Conservation (phyloP, 1,140 invertebrate genomes). For the Frieseomelitta varia region DNA sequence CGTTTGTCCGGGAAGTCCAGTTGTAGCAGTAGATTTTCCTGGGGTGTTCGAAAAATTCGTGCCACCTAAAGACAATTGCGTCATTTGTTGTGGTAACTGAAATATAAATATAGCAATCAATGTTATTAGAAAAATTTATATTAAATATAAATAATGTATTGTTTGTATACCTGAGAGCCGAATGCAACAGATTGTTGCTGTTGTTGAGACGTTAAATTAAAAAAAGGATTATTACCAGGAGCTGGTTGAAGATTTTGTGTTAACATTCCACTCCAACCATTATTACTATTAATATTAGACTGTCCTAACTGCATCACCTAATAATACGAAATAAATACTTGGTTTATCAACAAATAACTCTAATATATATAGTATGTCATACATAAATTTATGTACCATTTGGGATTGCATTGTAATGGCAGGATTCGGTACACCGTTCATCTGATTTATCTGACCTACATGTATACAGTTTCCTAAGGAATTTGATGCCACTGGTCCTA, state of each 20-base stretch:
- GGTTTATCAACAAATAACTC: constrained; percentile 17
- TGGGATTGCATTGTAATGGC: constrained; percentile 73
- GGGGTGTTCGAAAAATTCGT: constrained; percentile 65
- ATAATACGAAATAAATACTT: not conserved
- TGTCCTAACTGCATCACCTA: constrained; percentile 78
- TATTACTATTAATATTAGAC: constrained; percentile 71
- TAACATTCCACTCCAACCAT: constrained; percentile 79
- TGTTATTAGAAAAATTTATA: not conserved
- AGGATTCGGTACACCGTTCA: constrained; percentile 73
- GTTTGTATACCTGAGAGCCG: constrained; percentile 68
- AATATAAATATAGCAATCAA: constrained; percentile 50
- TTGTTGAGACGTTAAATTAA: constrained; percentile 75
- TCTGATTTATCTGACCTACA: constrained; percentile 67
- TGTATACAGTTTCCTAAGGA: constrained; percentile 64
- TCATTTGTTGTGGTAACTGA: constrained; percentile 84
- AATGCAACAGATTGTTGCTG: constrained; percentile 62
- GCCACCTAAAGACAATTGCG: constrained; percentile 81
- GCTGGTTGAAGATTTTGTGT: constrained; percentile 79
- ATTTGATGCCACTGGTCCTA: constrained; percentile 68
- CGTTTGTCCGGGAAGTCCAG: constrained; percentile 78
- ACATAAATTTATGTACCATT: constrained; percentile 65
- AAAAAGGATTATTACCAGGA: constrained; percentile 80
- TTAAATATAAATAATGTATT: not conserved
- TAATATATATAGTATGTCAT: not conserved
- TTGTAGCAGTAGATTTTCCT: constrained; percentile 70